phyloP scores from a whole-genome alignment of 2,888 invertebrate species.

The Miltochrista miniata region DNA sequence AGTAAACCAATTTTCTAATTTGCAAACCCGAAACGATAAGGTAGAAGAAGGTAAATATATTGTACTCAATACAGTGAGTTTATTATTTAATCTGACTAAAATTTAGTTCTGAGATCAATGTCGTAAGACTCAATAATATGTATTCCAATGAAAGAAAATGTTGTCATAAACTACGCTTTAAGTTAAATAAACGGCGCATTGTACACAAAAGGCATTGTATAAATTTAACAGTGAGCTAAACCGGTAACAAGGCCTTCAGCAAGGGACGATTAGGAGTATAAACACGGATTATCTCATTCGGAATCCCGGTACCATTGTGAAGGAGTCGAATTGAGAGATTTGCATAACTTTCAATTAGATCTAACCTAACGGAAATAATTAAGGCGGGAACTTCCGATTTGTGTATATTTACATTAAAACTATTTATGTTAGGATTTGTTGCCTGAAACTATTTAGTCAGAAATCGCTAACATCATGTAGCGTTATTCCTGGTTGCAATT shows the following conservation, averaged over 20 bases:
- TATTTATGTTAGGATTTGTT: constrained; percentile 13
- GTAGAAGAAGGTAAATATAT: background rate
- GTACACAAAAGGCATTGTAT: constrained; percentile 76
- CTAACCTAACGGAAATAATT: constrained; percentile 78
- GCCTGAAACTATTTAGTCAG: background rate
- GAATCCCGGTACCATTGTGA: constrained; percentile 81
- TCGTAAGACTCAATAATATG: constrained; percentile 38
- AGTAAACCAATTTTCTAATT: no score
- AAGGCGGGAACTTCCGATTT: constrained; percentile 68
- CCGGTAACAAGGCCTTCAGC: constrained; percentile 76
- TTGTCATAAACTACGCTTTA: constrained; percentile 59
- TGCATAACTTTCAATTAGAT: constrained; percentile 83
- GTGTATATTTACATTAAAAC: constrained; percentile 37
- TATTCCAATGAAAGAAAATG: constrained; percentile 53
- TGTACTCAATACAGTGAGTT: background rate
- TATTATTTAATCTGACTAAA: constrained; percentile 7
- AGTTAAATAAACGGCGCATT: constrained; percentile 69
- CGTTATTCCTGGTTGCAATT: no score
- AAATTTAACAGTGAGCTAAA: constrained; percentile 77
- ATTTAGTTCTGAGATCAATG: constrained; percentile 16
- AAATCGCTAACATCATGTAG: no score
- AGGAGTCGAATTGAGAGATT: constrained; percentile 82
- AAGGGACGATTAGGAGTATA: constrained; percentile 82
- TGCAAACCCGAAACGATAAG: no score
- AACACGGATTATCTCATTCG: constrained; percentile 83